These are phyloP conservation scores for Tigriopus japonicus DNA, from an alignment of 1,140 invertebrate genomes.

Conservation along the genomic window DNA sequence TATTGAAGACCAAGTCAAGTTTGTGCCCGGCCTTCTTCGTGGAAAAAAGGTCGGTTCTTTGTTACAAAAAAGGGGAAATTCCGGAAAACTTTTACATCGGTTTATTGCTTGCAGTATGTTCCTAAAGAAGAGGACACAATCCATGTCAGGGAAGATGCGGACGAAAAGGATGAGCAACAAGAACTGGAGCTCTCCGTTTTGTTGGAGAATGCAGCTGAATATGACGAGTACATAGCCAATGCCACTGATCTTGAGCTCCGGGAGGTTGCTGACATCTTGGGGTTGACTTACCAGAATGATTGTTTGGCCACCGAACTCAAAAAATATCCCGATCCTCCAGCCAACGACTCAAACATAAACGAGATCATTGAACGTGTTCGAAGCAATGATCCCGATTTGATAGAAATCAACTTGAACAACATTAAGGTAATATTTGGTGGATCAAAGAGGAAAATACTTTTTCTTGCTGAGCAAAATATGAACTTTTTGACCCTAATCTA, in stretches of 20 bases:
- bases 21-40: constrained; percentile 61
- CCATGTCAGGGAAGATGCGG: not conserved
- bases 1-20: constrained; percentile 85
- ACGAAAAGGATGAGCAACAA: not conserved
- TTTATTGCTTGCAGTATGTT: not conserved
- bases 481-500: too few species aligned
- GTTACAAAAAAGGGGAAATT: not conserved
- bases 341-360: not conserved
- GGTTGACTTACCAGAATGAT: not conserved
- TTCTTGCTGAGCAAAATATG: too few species aligned
- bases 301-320: not conserved
- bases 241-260: not conserved
- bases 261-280: constrained; percentile 1
- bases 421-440: not conserved
- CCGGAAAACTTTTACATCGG: not conserved
- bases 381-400: not conserved
- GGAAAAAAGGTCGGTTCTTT: constrained; percentile 55
- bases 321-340: not conserved
- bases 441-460: not conserved
- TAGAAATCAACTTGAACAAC: constrained; percentile 4
- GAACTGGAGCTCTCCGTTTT: not conserved
- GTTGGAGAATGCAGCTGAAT: not conserved
- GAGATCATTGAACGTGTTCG: not conserved
- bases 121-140: not conserved
- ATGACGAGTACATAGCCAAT: not conserved